Conservation (phyloP, 2,888 invertebrate species). For the Sesia apiformis region DNA sequence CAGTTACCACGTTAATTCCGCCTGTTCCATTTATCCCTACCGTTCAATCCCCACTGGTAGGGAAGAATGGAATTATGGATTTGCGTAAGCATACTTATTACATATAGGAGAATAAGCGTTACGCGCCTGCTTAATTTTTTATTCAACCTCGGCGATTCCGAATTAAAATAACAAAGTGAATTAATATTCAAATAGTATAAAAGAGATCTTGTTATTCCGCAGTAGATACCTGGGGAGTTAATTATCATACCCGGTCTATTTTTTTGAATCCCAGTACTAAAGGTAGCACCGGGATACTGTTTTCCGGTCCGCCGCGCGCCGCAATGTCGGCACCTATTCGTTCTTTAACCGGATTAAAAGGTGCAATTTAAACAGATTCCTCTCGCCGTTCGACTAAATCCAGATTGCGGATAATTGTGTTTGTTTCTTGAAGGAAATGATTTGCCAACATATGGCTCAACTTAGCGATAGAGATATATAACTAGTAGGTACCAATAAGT, state of each 20-base stretch:
- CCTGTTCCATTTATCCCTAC: too few species aligned
- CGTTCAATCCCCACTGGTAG: too few species aligned
- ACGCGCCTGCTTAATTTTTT: not conserved
- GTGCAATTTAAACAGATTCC: slow-evolving; percentile 36
- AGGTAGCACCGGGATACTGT: slow-evolving; percentile 20
- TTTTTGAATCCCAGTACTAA: slow-evolving; percentile 12
- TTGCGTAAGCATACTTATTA: too few species aligned
- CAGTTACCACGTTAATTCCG: too few species aligned
- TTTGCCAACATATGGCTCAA: too few species aligned
- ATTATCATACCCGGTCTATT: slow-evolving; percentile 23
- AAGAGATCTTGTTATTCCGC: slow-evolving; percentile 12
- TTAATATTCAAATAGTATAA: slow-evolving; percentile 11
- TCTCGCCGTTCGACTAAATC: slow-evolving; percentile 21
- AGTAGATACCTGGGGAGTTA: slow-evolving; percentile 17
- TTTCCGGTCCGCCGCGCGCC: slow-evolving; percentile 24
- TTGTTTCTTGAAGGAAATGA: slow-evolving; percentile 11
- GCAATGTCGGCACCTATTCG: slow-evolving; percentile 19
- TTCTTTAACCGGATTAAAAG: slow-evolving; percentile 25
- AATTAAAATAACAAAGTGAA: slow-evolving; percentile 5
- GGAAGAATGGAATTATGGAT: too few species aligned
- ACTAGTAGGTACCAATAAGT: too few species aligned
- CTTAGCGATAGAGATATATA: too few species aligned
- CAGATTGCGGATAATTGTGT: slow-evolving; percentile 15
- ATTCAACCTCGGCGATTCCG: not conserved
- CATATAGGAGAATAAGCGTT: too few species aligned